These are phyloP conservation scores for Etheostoma cragini DNA, from an alignment of 2,113 vertebrate species.

Conservation along the genomic window DNA sequence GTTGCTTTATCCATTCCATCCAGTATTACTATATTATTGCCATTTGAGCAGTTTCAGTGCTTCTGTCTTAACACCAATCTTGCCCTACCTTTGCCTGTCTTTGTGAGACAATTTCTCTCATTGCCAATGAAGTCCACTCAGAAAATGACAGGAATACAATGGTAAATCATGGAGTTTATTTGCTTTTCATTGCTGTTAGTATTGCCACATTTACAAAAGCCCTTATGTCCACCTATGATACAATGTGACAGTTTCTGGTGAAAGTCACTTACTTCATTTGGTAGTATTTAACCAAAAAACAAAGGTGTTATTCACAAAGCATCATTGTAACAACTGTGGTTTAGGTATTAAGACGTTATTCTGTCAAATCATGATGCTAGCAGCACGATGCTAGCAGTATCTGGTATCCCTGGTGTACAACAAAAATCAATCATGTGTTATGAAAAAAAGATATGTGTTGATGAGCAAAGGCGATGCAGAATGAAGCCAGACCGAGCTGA, in stretches of 20 bases:
- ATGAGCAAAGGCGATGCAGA: slow-evolving; percentile 37
- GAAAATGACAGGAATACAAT: not conserved
- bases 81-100: not conserved
- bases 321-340: not conserved
- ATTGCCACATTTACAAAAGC: not conserved
- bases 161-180: not conserved
- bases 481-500: slow-evolving; percentile 22
- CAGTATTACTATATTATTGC: not conserved
- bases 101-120: slow-evolving; percentile 7
- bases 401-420: slow-evolving; percentile 23
- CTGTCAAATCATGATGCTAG: not conserved
- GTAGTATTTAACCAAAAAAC: not conserved
- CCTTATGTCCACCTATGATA: not conserved
- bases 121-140: not conserved
- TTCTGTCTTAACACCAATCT: slow-evolving; percentile 8
- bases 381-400: too few relatives aligned
- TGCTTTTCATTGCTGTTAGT: not conserved
- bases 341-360: not conserved
- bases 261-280: not conserved
- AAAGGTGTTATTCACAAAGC: not conserved
- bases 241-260: not conserved
- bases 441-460: slow-evolving; percentile 43
- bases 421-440: slow-evolving; percentile 48
- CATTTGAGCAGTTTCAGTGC: not conserved
- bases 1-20: slow-evolving; percentile 15